phyloP scores from a whole-genome alignment of 2,888 invertebrate genomes.

The Emmelina monodactyla region DNA sequence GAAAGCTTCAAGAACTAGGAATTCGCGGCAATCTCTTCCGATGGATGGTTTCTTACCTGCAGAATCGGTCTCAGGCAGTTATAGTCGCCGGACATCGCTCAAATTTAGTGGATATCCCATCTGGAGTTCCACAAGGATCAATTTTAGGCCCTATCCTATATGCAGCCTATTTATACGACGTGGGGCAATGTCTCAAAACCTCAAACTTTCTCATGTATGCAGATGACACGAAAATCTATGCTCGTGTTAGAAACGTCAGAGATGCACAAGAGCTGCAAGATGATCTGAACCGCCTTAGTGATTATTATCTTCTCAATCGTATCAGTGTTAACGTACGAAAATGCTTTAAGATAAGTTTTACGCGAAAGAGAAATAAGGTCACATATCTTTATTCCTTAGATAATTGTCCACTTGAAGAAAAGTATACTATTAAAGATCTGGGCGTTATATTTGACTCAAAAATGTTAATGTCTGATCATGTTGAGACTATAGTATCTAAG shows the following conservation, averaged over 20 bases:
- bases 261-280: background rate
- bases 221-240: conserved; percentile 2
- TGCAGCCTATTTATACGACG: background rate
- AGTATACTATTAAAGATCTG: no score
- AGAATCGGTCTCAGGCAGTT: background rate
- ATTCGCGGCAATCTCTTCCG: conserved; percentile 10
- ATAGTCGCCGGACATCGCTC: background rate
- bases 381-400: no score
- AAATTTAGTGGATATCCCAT: background rate
- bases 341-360: background rate
- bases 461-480: no score
- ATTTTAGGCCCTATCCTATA: conserved; percentile 1
- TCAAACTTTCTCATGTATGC: background rate
- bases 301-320: background rate
- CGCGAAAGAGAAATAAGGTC: background rate
- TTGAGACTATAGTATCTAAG: no score
- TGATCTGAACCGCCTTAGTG: background rate
- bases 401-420: no score
- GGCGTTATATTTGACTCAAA: no score
- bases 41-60: conserved; percentile 12
- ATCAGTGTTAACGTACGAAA: background rate
- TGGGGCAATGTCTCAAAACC: background rate
- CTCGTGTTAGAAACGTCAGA: background rate
- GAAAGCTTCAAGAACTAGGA: conserved; percentile 8
- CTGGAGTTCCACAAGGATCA: conserved; percentile 5